Evolutionary conservation across 1,140 invertebrate species (phyloP).

Genomic region (Lutraria rhynchaena): DNA sequence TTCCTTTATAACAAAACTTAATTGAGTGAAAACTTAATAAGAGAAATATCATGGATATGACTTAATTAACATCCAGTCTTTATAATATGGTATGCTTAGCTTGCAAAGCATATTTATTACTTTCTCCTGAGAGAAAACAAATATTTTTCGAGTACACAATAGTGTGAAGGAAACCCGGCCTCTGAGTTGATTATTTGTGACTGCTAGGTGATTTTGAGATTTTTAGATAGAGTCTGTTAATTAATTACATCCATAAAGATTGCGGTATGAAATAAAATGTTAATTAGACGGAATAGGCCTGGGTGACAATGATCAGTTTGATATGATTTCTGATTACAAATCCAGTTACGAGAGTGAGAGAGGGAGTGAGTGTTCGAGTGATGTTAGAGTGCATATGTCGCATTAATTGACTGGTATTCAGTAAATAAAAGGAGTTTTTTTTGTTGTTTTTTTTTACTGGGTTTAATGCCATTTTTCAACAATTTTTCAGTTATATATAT

Average conservation of each 20-base stretch:
- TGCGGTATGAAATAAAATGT: slow-evolving; percentile 57
- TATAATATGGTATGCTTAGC: slow-evolving; percentile 28
- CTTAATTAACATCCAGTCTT: slow-evolving; percentile 45
- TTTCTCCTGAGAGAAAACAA: slow-evolving; percentile 20
- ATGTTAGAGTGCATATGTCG: too few relatives aligned
- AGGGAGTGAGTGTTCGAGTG: too few relatives aligned
- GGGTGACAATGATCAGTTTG: slow-evolving; percentile 37
- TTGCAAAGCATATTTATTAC: slow-evolving; percentile 46
- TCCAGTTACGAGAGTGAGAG: too few relatives aligned
- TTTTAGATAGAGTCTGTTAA: slow-evolving; percentile 37
- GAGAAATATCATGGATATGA: slow-evolving; percentile 31
- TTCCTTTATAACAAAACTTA: slow-evolving; percentile 40
- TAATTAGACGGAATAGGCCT: slow-evolving; percentile 31
- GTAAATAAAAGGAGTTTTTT: too few relatives aligned
- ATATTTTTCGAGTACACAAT: slow-evolving; percentile 35
- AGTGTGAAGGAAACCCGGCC: not conserved
- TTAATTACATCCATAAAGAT: slow-evolving; percentile 58
- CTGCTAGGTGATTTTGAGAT: slow-evolving; percentile 13
- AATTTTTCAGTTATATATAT: too few relatives aligned
- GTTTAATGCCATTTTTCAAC: too few relatives aligned
- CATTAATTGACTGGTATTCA: too few relatives aligned
- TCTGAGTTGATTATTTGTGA: slow-evolving; percentile 40
- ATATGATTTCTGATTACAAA: too few relatives aligned
- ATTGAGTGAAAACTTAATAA: slow-evolving; percentile 60
- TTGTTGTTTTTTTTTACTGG: too few relatives aligned